A percentile compares a stretch with the other conserved stretches of the same genome.
Evolutionary conservation across 2,113 vertebrate species (phyloP).

Genomic region (Tautogolabrus adspersus): DNA sequence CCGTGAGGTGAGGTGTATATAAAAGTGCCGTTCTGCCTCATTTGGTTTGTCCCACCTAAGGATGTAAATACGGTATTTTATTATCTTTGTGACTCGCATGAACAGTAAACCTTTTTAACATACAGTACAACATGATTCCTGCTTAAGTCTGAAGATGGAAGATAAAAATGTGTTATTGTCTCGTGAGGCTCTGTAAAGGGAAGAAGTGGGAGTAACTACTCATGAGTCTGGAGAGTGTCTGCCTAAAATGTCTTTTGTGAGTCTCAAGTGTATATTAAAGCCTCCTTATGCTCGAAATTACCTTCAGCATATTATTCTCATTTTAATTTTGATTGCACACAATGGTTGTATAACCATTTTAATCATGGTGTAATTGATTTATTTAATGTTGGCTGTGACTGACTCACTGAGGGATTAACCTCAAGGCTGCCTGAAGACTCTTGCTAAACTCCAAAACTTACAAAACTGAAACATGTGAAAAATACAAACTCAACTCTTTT

Average conservation of each 20-base stretch:
- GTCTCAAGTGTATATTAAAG: conserved; percentile 54
- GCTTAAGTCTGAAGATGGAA: background rate
- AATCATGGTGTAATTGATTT: conserved; percentile 43
- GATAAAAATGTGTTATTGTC: conserved; percentile 9
- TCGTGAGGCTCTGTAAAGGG: background rate
- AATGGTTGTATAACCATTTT: conserved; percentile 18
- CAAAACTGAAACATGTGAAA: background rate
- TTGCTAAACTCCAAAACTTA: too few species aligned
- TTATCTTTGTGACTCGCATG: background rate
- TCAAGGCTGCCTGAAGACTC: background rate
- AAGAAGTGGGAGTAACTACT: conserved; percentile 29
- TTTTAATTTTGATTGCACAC: conserved; percentile 49
- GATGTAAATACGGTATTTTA: too few species aligned
- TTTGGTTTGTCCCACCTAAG: too few species aligned
- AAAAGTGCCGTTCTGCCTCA: too few species aligned
- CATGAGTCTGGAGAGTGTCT: conserved; percentile 42
- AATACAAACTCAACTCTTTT: background rate
- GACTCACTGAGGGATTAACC: background rate
- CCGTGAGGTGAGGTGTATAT: background rate
- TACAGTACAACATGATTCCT: background rate
- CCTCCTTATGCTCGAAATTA: conserved; percentile 40
- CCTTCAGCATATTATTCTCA: conserved; percentile 31
- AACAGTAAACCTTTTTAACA: background rate
- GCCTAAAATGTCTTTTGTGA: conserved; percentile 42
- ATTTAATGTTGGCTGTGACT: conserved; percentile 25